Percentiles rank a stretch among this genome's conserved stretches.
phyloP scores from a whole-genome alignment of 2,888 invertebrate species.

The Brenthis ino region DNA sequence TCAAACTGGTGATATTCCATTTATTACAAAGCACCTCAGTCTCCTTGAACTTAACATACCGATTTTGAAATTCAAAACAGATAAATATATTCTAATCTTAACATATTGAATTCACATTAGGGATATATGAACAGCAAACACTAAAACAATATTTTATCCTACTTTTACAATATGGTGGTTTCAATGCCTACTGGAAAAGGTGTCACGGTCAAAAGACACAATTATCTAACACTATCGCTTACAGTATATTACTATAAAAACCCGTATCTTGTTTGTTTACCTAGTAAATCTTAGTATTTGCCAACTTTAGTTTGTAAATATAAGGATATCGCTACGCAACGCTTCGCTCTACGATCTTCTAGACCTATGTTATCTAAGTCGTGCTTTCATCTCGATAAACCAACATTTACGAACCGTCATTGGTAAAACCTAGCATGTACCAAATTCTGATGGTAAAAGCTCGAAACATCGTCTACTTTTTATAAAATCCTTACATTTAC shows the following conservation, averaged over 20 bases:
- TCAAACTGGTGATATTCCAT: constrained; percentile 19
- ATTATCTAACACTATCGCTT: not conserved
- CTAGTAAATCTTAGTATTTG: not conserved
- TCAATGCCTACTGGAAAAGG: not conserved
- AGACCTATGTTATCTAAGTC: too few relatives aligned
- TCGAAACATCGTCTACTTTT: too few relatives aligned
- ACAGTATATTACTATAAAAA: not conserved
- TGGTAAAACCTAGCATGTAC: too few relatives aligned
- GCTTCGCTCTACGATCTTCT: too few relatives aligned
- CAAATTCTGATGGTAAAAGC: too few relatives aligned
- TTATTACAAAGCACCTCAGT: constrained; percentile 22
- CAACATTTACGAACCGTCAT: too few relatives aligned
- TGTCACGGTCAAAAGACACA: constrained; percentile 15
- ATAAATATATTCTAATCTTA: constrained; percentile 31
- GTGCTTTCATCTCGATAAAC: too few relatives aligned
- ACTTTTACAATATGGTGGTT: constrained; percentile 1
- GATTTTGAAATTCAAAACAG: constrained; percentile 32
- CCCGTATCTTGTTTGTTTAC: too few relatives aligned
- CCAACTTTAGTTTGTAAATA: too few relatives aligned
- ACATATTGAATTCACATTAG: constrained; percentile 20
- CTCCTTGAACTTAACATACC: constrained; percentile 36
- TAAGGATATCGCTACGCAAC: too few relatives aligned
- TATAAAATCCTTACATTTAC: too few relatives aligned
- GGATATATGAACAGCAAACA: constrained; percentile 6
- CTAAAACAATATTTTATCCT: constrained; percentile 3